phyloP scores from a whole-genome alignment of 2,888 invertebrate species.

The Timema podura region DNA sequence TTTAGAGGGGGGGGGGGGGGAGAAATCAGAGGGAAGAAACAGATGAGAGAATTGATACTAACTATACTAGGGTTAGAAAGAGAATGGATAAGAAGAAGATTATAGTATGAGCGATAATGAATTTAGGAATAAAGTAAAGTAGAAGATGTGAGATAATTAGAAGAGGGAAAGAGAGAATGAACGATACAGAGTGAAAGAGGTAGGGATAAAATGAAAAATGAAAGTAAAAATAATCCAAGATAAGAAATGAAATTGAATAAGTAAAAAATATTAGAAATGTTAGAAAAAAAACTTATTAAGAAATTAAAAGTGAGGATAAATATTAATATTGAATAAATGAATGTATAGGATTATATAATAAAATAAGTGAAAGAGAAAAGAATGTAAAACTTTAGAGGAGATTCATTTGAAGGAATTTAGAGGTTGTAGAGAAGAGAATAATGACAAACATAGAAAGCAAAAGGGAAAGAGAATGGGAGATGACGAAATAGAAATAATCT shows the following conservation, averaged over 20 bases:
- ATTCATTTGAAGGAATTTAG: no score
- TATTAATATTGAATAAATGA: background rate
- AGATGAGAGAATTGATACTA: no score
- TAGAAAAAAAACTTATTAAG: background rate
- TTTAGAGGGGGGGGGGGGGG: background rate
- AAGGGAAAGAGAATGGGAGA: no score
- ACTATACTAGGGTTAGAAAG: no score
- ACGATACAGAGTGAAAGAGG: background rate
- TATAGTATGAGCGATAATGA: background rate
- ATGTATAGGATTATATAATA: no score
- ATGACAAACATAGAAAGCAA: no score
- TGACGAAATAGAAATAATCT: no score
- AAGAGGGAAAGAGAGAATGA: background rate
- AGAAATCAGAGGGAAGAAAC: slow-evolving; percentile 4
- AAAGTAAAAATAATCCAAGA: background rate
- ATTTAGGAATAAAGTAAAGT: background rate
- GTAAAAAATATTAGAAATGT: background rate
- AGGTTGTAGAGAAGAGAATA: no score
- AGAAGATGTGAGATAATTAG: background rate
- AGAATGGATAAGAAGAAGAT: background rate
- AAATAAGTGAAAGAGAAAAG: no score
- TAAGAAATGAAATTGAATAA: background rate
- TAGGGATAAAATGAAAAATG: background rate
- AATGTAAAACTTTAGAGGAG: no score
- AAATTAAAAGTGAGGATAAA: background rate